Percentiles rank a stretch among this genome's conserved stretches.
These are phyloP conservation scores for Sorex maritimensis DNA, from an alignment of 2,797 vertebrate genomes.

Conservation along the genomic window DNA sequence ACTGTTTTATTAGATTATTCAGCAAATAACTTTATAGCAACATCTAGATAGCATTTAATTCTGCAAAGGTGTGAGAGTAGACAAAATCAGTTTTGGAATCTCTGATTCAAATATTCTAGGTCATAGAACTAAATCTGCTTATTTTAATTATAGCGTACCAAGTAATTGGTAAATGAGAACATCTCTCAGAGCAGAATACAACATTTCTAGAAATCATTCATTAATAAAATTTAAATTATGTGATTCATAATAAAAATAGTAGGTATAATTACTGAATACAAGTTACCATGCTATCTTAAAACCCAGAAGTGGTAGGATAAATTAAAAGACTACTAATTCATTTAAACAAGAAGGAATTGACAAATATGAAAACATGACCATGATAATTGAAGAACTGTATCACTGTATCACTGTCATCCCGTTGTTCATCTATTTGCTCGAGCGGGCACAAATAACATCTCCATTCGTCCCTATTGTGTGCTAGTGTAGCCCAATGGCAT, in stretches of 20 bases:
- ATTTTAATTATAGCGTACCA: not conserved
- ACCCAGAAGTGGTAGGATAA: not conserved
- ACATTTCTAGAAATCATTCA: not conserved
- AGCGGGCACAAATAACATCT: too few species aligned
- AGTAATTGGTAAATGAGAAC: not conserved
- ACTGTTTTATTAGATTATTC: not conserved
- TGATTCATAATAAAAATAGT: not conserved
- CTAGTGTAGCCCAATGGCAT: too few species aligned
- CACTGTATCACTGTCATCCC: too few species aligned
- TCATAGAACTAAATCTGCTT: not conserved
- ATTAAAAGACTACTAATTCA: not conserved
- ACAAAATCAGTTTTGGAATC: too few species aligned
- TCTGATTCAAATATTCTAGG: too few species aligned
- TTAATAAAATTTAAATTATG: constrained; percentile 2
- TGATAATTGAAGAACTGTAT: too few species aligned
- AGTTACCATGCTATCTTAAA: constrained; percentile 20
- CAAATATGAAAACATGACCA: not conserved
- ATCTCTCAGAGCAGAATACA: not conserved
- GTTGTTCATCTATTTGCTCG: too few species aligned
- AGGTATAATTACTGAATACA: not conserved
- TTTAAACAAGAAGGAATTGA: not conserved
- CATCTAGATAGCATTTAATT: not conserved
- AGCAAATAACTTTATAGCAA: constrained; percentile 2
- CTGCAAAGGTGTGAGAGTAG: too few species aligned
- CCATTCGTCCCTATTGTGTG: too few species aligned